Conservation (phyloP, 2,888 invertebrate genomes). For the Luperina nickerlii region DNA sequence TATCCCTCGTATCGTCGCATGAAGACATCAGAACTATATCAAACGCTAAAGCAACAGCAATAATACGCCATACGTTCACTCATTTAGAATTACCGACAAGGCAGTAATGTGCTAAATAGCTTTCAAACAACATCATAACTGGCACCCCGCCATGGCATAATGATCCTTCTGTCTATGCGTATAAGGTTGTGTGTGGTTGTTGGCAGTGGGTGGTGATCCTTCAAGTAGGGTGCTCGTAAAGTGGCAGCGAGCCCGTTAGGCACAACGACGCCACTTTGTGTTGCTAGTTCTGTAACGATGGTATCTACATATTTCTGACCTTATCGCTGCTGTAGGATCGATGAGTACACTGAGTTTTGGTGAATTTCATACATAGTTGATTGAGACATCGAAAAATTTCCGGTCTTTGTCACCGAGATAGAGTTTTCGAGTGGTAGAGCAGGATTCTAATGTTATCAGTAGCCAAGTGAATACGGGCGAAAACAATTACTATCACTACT, state of each 20-base stretch:
- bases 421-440: background rate
- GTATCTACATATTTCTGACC: slow-evolving; percentile 29
- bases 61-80: slow-evolving; percentile 43
- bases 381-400: background rate
- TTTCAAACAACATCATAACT: slow-evolving; percentile 44
- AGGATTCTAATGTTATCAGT: background rate
- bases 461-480: background rate
- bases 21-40: slow-evolving; percentile 48
- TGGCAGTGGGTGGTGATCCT: slow-evolving; percentile 37
- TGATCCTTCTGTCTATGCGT: background rate
- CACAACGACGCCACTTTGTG: slow-evolving; percentile 49
- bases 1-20: slow-evolving; percentile 22
- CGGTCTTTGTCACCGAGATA: no score
- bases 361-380: background rate
- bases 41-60: slow-evolving; percentile 46
- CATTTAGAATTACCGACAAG: slow-evolving; percentile 57
- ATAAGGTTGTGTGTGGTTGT: slow-evolving; percentile 28
- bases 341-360: background rate
- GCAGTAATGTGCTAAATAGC: slow-evolving; percentile 63
- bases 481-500: background rate
- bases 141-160: background rate
- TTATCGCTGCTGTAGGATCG: slow-evolving; percentile 4
- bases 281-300: slow-evolving; percentile 23
- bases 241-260: slow-evolving; percentile 61
- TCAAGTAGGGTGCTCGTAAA: slow-evolving; percentile 66